Percentiles rank a stretch among this genome's conserved stretches.
phyloP scores from a whole-genome alignment of 92 coral and sea anemone genomes.

The Heteractis magnifica region DNA sequence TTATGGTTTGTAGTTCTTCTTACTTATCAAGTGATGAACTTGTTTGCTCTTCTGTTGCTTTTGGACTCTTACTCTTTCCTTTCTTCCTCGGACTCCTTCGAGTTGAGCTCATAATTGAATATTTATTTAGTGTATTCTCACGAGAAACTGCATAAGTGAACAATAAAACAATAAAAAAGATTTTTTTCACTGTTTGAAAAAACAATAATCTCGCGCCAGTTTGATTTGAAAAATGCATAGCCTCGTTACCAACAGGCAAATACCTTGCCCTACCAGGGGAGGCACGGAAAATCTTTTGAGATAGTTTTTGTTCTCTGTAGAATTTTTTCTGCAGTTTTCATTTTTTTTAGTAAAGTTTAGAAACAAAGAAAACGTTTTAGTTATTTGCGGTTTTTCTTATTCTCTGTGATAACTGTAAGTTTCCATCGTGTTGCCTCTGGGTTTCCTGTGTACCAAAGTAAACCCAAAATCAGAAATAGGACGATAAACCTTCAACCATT shows the following conservation, averaged over 20 bases:
- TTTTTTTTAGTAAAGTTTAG: neutral
- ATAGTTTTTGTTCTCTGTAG: neutral
- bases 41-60: slow-evolving; percentile 3
- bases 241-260: slow-evolving; percentile 19
- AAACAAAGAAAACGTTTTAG: neutral
- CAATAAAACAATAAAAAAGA: slow-evolving; percentile 2
- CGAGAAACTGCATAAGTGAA: slow-evolving; percentile 6
- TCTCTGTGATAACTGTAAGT: slow-evolving; percentile 23
- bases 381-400: neutral
- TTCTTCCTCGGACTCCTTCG: slow-evolving; percentile 1
- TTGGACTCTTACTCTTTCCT: neutral
- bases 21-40: neutral
- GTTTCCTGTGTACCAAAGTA: slow-evolving; percentile 19
- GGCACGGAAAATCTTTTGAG: neutral
- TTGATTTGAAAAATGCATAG: slow-evolving; percentile 30
- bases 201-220: slow-evolving; percentile 26
- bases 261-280: neutral
- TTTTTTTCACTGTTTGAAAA: slow-evolving; percentile 2
- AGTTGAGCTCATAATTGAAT: slow-evolving; percentile 19
- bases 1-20: neutral
- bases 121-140: slow-evolving; percentile 11
- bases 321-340: neutral
- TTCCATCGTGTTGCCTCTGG: neutral
- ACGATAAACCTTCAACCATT: neutral
- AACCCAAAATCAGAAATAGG: neutral